Evolutionary conservation across 1,140 invertebrate species (phyloP).

Genomic region (Drosophila parvula): DNA sequence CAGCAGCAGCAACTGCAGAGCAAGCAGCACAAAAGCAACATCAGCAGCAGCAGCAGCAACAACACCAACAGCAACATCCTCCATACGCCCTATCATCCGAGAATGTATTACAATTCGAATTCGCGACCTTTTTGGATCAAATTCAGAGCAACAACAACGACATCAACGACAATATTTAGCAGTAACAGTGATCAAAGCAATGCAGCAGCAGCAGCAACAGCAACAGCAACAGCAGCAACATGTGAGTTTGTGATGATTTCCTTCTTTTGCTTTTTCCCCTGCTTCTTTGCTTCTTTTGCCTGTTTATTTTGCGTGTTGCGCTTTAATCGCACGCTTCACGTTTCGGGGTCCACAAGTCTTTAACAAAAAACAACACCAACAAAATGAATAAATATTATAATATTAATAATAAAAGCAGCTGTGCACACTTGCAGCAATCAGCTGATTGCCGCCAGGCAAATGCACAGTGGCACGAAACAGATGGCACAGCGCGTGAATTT

Average conservation of each 20-base stretch:
- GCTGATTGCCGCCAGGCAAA: constrained; percentile 45
- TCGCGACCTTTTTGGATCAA: constrained; percentile 42
- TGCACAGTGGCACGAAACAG: constrained; percentile 43
- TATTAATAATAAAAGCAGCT: constrained; percentile 46
- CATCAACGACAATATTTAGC: constrained; percentile 2
- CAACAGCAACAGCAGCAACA: constrained; percentile 44
- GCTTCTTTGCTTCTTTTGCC: constrained; percentile 13
- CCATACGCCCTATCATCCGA: constrained; percentile 26
- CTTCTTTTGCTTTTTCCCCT: constrained; percentile 40
- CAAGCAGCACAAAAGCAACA: constrained; percentile 15
- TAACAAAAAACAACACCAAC: constrained; percentile 1
- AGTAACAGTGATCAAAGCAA: constrained; percentile 23
- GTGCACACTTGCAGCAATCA: constrained; percentile 46
- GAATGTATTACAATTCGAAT: constrained; percentile 70
- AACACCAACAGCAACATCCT: constrained; percentile 3
- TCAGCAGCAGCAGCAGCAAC: constrained; percentile 3
- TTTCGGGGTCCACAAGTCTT: constrained; percentile 18
- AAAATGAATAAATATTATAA: constrained; percentile 10
- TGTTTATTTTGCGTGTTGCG: constrained; percentile 28
- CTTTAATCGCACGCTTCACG: constrained; percentile 44
- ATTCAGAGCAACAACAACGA: constrained; percentile 20
- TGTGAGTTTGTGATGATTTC: constrained; percentile 63
- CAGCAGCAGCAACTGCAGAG: constrained; percentile 17
- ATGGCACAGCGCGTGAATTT: no score
- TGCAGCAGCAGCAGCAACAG: constrained; percentile 15